Conservation (phyloP, 2,797 vertebrate genomes). For the Enteromius treurensis region DNA sequence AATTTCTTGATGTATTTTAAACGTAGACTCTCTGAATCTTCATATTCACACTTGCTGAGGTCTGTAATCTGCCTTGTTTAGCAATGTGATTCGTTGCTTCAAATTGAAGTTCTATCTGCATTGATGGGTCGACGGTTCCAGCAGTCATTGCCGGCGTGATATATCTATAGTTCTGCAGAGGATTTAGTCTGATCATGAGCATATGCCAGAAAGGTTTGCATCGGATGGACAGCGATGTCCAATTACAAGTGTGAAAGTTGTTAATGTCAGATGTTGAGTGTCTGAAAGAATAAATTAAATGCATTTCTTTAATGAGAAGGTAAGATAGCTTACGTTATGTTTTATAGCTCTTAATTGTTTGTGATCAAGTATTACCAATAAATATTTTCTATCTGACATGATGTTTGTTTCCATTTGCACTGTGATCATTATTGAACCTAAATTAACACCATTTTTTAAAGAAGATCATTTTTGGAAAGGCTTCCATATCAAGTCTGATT, state of each 20-base stretch:
- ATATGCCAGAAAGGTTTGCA: slow-evolving; percentile 42
- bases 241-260: slow-evolving; percentile 43
- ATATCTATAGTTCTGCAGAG: slow-evolving; percentile 33
- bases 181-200: slow-evolving; percentile 25
- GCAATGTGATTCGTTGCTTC: slow-evolving; percentile 63
- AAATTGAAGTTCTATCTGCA: slow-evolving; percentile 68
- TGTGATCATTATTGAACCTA: neutral
- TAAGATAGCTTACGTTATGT: neutral
- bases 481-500: neutral
- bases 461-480: neutral
- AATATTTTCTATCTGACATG: slow-evolving; percentile 67
- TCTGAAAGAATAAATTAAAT: slow-evolving; percentile 29
- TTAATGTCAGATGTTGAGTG: slow-evolving; percentile 23
- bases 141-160: slow-evolving; percentile 46
- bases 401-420: neutral
- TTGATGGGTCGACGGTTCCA: slow-evolving; percentile 57
- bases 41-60: slow-evolving; percentile 42
- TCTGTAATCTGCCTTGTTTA: slow-evolving; percentile 30
- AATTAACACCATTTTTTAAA: neutral
- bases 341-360: slow-evolving; percentile 42
- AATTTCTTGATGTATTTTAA: neutral
- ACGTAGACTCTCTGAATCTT: neutral
- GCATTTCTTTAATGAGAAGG: neutral
- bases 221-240: slow-evolving; percentile 30
- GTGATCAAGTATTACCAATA: slow-evolving; percentile 65